Evolutionary conservation across 2,797 vertebrate species (phyloP), one percentile per base, ranked within the genome.

Genomic region (Amphiprion clarkii): DNA sequence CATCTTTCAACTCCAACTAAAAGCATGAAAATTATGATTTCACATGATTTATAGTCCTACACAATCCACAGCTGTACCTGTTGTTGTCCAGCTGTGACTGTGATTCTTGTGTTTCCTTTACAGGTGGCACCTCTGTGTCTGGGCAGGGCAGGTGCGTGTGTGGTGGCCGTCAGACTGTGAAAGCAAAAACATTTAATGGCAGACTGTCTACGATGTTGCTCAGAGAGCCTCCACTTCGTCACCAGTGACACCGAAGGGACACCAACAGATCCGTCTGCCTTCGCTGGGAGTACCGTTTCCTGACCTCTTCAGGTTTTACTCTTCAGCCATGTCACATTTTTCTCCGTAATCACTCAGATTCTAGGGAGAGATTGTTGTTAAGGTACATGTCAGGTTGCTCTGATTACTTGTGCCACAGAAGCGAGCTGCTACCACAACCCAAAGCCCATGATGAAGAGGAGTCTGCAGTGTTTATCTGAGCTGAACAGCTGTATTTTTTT

Each of bases 81-180:
- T 49, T n/a, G 17, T 49, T 59, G 7, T 19, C 17, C 39, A 56
- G 21, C 56, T 73, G 59, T 54, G 40, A 49, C 36, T 79, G 29
- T 67, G 49, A 46, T 55, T 58, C 10, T 27, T 25, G 8, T 67
- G 5, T 64, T 36, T 65, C 58, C 13, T 29, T 1, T 64, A 39
- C 86, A 99, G 98, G 97, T 99, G 79, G 98, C 98, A 56, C 95
- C 98, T 3, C 90, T 99, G 85, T 99, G 98, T 87, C 94, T 99
- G 81, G 98, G 98, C 92, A 95, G 98, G 94, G 98, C 98, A 36
- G 98, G 98, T 49, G 96, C 97, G 0, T 98, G 97, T 66, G 97
- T 99, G 78, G 98, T 99, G 82, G 96, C 96, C 16, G 96, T 99
- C 77, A 98, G 96, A 94, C 93, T 99, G 67, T 98, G 86, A 94